These are phyloP conservation scores for Drosophila tani DNA, from an alignment of 1,140 invertebrate species.

Conservation along the genomic window DNA sequence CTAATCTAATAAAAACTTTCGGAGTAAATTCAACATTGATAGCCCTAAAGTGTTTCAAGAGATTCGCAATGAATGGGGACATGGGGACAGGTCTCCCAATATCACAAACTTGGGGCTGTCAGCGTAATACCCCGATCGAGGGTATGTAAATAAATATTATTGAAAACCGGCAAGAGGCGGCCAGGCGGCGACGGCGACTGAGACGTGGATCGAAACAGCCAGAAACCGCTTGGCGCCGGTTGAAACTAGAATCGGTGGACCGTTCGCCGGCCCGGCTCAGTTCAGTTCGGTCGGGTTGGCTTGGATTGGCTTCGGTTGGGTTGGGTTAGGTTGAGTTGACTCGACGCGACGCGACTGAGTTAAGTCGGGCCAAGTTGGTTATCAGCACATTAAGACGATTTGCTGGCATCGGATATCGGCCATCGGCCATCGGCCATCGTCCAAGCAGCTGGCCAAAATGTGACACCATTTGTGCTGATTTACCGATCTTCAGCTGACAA, in stretches of 20 bases:
- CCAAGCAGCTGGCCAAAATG: slow-evolving; percentile 41
- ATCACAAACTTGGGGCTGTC: neutral
- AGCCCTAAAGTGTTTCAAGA: neutral
- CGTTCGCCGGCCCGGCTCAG: slow-evolving; percentile 34
- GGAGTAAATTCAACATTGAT: neutral
- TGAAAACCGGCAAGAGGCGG: slow-evolving; percentile 70
- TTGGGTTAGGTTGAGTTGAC: slow-evolving; percentile 1
- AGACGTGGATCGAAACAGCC: slow-evolving; percentile 49
- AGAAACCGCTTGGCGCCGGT: slow-evolving; percentile 70
- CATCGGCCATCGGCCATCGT: slow-evolving; percentile 13
- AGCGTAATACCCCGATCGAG: slow-evolving; percentile 27
- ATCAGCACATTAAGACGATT: slow-evolving; percentile 41
- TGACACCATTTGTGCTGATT: slow-evolving; percentile 48
- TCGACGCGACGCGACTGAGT: slow-evolving; percentile 10
- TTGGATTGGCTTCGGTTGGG: slow-evolving; percentile 15
- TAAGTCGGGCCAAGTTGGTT: slow-evolving; percentile 29
- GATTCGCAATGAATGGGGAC: neutral
- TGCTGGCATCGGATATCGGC: slow-evolving; percentile 24
- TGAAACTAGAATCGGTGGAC: slow-evolving; percentile 74
- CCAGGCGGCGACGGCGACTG: slow-evolving; percentile 19
- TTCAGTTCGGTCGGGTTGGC: slow-evolving; percentile 39
- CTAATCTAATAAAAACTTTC: too few relatives aligned
- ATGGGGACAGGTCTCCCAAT: neutral
- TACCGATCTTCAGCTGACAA: slow-evolving; percentile 48
- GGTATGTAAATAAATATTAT: slow-evolving; percentile 59